These are phyloP conservation scores for Apodemia hepburni DNA, from an alignment of 2,888 invertebrate genomes.

Conservation along the genomic window DNA sequence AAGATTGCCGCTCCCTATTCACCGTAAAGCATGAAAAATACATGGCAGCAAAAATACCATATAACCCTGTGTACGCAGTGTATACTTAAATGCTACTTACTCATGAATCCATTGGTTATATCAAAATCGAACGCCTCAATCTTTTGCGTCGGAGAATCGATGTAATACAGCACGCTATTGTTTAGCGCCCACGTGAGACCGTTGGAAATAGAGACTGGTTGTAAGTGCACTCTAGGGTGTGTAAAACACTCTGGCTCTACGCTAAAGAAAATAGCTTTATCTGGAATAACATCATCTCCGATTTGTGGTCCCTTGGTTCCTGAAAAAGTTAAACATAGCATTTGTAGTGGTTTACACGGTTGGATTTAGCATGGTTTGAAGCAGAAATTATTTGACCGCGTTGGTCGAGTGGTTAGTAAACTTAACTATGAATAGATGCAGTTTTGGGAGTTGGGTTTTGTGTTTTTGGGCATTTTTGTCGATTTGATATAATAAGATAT, in stretches of 20 bases:
- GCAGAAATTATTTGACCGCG: too few species aligned
- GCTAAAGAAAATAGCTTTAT: constrained; percentile 79
- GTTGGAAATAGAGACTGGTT: constrained; percentile 83
- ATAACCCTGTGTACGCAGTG: too few species aligned
- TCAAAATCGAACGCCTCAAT: constrained; percentile 86
- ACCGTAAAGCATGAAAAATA: too few species aligned
- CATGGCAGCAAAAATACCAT: too few species aligned
- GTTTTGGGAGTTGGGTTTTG: too few species aligned
- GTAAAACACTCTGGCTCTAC: constrained; percentile 51
- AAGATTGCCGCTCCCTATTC: too few species aligned
- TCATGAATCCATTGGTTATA: constrained; percentile 45
- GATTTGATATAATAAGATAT: too few species aligned
- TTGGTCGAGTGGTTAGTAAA: too few species aligned
- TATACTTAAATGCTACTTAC: constrained; percentile 37
- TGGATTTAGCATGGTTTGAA: too few species aligned
- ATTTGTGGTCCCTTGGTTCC: constrained; percentile 82
- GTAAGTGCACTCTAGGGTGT: constrained; percentile 42
- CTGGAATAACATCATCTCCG: constrained; percentile 63
- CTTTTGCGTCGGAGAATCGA: constrained; percentile 84
- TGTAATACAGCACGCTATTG: constrained; percentile 85
- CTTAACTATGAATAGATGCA: too few species aligned
- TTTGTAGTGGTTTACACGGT: too few species aligned
- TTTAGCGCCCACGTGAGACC: constrained; percentile 87
- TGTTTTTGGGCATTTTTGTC: too few species aligned
- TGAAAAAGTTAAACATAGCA: constrained; percentile 35